Evolutionary conservation across 2,113 vertebrate species (phyloP).

Genomic region (Tupaia tana): DNA sequence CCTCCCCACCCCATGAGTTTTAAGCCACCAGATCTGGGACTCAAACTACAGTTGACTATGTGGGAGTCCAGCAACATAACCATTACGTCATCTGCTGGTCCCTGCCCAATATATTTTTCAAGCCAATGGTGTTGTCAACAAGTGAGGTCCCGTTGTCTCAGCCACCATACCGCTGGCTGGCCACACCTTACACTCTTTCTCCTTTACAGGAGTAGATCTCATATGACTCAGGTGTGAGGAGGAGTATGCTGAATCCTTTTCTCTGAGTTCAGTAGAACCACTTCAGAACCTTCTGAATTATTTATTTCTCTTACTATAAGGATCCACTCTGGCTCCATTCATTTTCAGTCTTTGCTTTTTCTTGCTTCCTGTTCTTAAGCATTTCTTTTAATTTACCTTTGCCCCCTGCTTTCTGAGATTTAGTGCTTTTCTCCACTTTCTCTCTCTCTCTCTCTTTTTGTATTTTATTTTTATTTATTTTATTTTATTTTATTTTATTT

Average conservation of each 20-base stretch:
- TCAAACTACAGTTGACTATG: too few relatives aligned
- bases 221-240: background rate
- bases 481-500: too few relatives aligned
- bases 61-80: too few relatives aligned
- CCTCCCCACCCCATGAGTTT: too few relatives aligned
- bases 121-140: too few relatives aligned
- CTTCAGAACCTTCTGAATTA: background rate
- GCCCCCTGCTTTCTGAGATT: conserved; percentile 8
- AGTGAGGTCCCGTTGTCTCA: too few relatives aligned
- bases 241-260: background rate
- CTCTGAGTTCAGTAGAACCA: background rate
- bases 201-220: background rate
- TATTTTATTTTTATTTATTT: too few relatives aligned
- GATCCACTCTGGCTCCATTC: background rate
- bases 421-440: background rate
- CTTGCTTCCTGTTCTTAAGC: background rate
- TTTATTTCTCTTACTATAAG: background rate
- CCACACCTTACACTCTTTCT: background rate
- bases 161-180: too few relatives aligned
- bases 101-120: too few relatives aligned
- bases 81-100: too few relatives aligned
- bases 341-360: conserved; percentile 3
- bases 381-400: background rate
- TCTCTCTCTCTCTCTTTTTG: too few relatives aligned
- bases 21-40: too few relatives aligned